phyloP scores from a whole-genome alignment of 2,797 vertebrate genomes.

The Sphenopsis melanotis region DNA sequence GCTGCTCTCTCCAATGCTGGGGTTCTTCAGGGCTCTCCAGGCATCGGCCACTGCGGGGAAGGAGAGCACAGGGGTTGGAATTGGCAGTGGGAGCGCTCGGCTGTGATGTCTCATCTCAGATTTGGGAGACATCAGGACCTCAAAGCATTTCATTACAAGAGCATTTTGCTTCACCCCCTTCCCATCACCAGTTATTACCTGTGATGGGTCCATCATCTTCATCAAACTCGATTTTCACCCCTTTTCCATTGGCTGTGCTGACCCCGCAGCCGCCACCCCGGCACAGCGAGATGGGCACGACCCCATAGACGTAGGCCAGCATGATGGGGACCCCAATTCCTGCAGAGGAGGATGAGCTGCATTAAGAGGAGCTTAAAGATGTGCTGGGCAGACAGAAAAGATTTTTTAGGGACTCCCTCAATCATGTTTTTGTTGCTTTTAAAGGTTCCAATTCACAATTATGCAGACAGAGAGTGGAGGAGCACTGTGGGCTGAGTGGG shows the following conservation, averaged over 20 bases:
- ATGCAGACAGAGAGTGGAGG: neutral
- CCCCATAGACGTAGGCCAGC: slow-evolving; percentile 96
- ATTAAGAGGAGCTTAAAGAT: slow-evolving; percentile 1
- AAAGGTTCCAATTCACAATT: neutral
- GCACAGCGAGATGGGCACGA: slow-evolving; percentile 96
- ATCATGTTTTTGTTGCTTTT: neutral
- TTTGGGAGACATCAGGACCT: neutral
- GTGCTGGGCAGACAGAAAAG: neutral
- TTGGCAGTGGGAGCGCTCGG: fast-evolving
- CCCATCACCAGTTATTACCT: slow-evolving; percentile 71
- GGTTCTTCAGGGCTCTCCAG: slow-evolving; percentile 95
- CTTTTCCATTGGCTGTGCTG: slow-evolving; percentile 92
- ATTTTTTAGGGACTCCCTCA: neutral
- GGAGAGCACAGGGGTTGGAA: slow-evolving; percentile 31
- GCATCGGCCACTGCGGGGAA: slow-evolving; percentile 84
- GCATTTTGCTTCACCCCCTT: neutral
- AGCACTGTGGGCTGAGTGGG: neutral
- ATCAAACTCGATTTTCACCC: slow-evolving; percentile 95
- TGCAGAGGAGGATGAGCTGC: slow-evolving; percentile 33
- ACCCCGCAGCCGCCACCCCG: slow-evolving; percentile 95
- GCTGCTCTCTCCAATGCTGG: slow-evolving; percentile 95
- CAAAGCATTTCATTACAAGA: fast-evolving
- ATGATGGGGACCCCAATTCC: slow-evolving; percentile 98
- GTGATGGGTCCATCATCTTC: slow-evolving; percentile 97
- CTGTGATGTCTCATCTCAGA: fast-evolving